A percentile compares a stretch with the other conserved stretches of the same genome.
Evolutionary conservation across 2,113 vertebrate genomes (phyloP).

Genomic region (Neolamprologus longior): DNA sequence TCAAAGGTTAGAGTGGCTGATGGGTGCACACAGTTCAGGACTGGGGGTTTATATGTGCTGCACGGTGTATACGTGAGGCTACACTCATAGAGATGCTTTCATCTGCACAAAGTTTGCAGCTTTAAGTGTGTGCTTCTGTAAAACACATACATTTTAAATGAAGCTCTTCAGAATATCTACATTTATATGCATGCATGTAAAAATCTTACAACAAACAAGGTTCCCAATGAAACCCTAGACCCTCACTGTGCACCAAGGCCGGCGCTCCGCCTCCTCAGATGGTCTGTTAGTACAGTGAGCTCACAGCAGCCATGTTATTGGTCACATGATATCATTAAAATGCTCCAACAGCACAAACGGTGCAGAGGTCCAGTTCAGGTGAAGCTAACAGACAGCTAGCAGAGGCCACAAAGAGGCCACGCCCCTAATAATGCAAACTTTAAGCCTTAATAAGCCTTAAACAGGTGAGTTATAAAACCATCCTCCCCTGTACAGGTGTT

Average conservation of each 20-base stretch:
- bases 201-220: background rate
- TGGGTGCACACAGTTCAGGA: background rate
- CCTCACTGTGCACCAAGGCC: background rate
- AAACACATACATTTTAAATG: background rate
- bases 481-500: too few species aligned
- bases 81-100: background rate
- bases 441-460: background rate
- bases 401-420: background rate
- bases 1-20: background rate
- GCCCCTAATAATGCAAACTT: background rate
- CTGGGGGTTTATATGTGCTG: rapidly evolving
- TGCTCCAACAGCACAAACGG: background rate
- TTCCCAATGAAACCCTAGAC: background rate
- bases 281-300: rapidly evolving
- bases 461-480: background rate
- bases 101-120: background rate
- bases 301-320: background rate
- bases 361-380: background rate
- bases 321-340: background rate
- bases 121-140: background rate
- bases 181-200: background rate
- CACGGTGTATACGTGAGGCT: background rate
- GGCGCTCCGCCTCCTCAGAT: rapidly evolving
- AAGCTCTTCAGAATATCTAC: background rate
- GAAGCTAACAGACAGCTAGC: background rate